Evolutionary conservation across 2,888 invertebrate species (phyloP).

Genomic region (Drosophila acutilabella): DNA sequence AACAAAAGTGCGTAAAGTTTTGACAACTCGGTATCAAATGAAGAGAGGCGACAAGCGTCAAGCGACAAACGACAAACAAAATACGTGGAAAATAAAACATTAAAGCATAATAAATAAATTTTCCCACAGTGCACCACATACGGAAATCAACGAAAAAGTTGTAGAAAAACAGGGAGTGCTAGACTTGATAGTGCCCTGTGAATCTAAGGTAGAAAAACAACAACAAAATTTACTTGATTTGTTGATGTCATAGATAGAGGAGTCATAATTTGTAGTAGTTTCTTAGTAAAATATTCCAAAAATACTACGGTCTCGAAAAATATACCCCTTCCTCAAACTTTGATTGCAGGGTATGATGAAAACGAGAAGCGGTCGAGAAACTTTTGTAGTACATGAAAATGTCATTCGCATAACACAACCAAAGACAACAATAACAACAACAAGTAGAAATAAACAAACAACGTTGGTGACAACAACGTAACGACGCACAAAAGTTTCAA

Average conservation of each 20-base stretch:
- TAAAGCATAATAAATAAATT: constrained; percentile 75
- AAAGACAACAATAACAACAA: constrained; percentile 42
- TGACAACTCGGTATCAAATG: constrained; percentile 44
- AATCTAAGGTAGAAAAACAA: too few species aligned
- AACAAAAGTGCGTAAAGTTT: constrained; percentile 37
- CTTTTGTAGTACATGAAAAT: constrained; percentile 79
- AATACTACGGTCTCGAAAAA: too few species aligned
- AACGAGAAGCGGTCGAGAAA: constrained; percentile 74
- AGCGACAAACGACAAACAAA: constrained; percentile 38
- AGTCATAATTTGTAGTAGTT: too few species aligned
- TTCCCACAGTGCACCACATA: constrained; percentile 65
- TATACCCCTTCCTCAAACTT: not conserved
- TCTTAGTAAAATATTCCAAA: too few species aligned
- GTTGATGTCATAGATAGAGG: too few species aligned
- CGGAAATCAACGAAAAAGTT: constrained; percentile 3
- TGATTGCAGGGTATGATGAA: constrained; percentile 39
- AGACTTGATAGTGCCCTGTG: constrained; percentile 24
- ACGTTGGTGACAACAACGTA: constrained; percentile 59
- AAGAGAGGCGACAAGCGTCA: constrained; percentile 12
- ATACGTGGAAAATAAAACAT: constrained; percentile 77
- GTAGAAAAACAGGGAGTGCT: not conserved
- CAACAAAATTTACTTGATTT: too few species aligned
- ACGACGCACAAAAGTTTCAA: constrained; percentile 75
- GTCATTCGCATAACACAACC: constrained; percentile 77
- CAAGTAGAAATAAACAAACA: constrained; percentile 38